phyloP scores from a whole-genome alignment of 2,888 invertebrate species.

The Nemotelus nigrinus region DNA sequence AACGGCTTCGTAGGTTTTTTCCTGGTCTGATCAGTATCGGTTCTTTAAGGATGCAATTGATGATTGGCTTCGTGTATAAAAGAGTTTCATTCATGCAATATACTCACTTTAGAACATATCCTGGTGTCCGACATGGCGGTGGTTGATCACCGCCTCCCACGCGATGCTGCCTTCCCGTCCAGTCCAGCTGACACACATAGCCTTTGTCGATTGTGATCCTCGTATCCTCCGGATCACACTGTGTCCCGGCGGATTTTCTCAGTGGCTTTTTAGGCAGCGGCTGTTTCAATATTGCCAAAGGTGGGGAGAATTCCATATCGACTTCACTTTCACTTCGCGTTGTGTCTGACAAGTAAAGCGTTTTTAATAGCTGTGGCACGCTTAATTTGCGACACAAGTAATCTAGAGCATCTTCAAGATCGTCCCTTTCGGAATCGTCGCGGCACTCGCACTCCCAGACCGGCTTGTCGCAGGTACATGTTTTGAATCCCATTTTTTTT shows the following conservation, averaged over 20 bases:
- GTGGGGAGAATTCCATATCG: constrained; percentile 78
- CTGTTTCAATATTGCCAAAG: constrained; percentile 73
- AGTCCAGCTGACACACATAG: background rate
- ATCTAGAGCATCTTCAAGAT: constrained; percentile 66
- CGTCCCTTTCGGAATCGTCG: constrained; percentile 64
- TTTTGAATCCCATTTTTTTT: constrained; percentile 68
- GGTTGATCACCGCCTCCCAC: background rate
- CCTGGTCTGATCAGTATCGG: background rate
- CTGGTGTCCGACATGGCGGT: constrained; percentile 21
- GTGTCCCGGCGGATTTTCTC: constrained; percentile 70
- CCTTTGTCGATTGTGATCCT: constrained; percentile 44
- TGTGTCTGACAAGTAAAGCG: constrained; percentile 59
- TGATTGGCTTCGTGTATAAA: background rate
- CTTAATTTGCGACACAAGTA: constrained; percentile 62
- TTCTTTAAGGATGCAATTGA: background rate
- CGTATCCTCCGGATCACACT: constrained; percentile 69
- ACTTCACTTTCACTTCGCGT: constrained; percentile 70
- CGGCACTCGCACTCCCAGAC: constrained; percentile 62
- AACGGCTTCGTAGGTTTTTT: background rate
- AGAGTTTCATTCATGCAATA: background rate
- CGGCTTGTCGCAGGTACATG: constrained; percentile 68
- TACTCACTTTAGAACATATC: constrained; percentile 8
- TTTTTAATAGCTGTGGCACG: constrained; percentile 53
- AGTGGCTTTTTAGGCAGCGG: constrained; percentile 66
- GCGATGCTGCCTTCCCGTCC: background rate